Conservation (phyloP, 2,888 invertebrate genomes). For the Diarsia dahlii region DNA sequence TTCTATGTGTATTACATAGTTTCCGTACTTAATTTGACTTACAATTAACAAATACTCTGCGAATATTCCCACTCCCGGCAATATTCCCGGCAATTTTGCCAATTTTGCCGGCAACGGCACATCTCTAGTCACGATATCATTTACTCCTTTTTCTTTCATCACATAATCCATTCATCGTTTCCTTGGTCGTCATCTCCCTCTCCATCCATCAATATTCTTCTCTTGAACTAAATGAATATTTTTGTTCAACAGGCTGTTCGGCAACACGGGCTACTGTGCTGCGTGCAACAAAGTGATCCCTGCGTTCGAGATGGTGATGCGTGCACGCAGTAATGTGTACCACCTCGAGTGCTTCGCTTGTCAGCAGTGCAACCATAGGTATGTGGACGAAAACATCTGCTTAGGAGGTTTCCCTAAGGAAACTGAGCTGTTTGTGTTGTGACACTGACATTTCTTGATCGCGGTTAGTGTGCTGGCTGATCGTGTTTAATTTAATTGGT, state of each 20-base stretch:
- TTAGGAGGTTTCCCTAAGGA: too few relatives aligned
- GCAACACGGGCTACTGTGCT: constrained; percentile 98
- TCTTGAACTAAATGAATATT: neutral
- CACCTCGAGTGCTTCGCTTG: constrained; percentile 99
- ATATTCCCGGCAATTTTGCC: too few relatives aligned
- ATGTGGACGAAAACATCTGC: constrained; percentile 33
- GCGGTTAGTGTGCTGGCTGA: neutral
- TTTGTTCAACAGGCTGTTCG: constrained; percentile 93
- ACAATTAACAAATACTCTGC: too few relatives aligned
- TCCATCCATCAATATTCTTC: too few relatives aligned
- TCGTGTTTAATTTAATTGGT: neutral
- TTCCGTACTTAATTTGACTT: too few relatives aligned
- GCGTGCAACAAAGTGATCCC: constrained; percentile 99
- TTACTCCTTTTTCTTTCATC: too few relatives aligned
- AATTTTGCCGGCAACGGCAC: too few relatives aligned
- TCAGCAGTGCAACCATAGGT: constrained; percentile 99
- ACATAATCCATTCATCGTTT: too few relatives aligned
- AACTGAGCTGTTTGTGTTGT: neutral
- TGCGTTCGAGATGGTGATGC: constrained; percentile 99
- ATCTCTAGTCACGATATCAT: too few relatives aligned
- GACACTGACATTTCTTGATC: neutral
- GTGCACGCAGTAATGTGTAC: constrained; percentile 98
- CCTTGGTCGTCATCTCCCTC: too few relatives aligned
- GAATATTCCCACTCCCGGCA: too few relatives aligned
- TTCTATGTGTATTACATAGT: too few relatives aligned